Conservation (phyloP, 2,888 invertebrate species). For the Plagodis dolabraria region DNA sequence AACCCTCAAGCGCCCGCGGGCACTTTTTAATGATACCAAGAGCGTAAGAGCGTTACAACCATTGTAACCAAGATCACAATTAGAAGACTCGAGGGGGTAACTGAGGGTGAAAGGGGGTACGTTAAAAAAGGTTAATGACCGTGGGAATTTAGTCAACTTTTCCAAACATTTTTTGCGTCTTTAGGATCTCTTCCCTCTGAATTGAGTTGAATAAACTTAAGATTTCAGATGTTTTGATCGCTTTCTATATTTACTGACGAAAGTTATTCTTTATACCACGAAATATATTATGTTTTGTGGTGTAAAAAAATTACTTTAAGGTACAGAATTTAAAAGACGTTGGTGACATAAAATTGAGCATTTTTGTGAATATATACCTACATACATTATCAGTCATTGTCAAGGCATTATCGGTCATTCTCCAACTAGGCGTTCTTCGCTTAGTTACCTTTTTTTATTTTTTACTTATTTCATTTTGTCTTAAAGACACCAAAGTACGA, state of each 20-base stretch:
- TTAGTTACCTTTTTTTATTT: too few relatives aligned
- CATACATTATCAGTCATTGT: too few relatives aligned
- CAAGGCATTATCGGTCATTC: too few relatives aligned
- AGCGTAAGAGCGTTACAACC: neutral
- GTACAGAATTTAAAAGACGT: too few relatives aligned
- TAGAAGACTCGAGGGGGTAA: neutral
- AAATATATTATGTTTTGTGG: too few relatives aligned
- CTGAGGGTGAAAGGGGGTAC: neutral
- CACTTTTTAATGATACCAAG: neutral
- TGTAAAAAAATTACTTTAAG: too few relatives aligned
- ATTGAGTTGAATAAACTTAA: neutral
- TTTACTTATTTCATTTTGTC: too few relatives aligned
- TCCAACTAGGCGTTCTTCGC: too few relatives aligned
- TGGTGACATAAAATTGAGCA: too few relatives aligned
- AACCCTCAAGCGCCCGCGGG: neutral
- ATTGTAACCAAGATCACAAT: constrained; percentile 3
- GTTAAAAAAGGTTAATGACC: neutral
- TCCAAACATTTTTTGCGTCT: neutral
- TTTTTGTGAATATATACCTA: too few relatives aligned
- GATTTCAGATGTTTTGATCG: neutral
- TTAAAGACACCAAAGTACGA: too few relatives aligned
- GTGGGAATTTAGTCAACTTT: neutral
- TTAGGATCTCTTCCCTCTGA: neutral
- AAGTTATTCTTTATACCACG: too few relatives aligned
- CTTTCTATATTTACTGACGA: neutral